phyloP scores from a whole-genome alignment of 2,797 vertebrate genomes.

The Sparus aurata region DNA sequence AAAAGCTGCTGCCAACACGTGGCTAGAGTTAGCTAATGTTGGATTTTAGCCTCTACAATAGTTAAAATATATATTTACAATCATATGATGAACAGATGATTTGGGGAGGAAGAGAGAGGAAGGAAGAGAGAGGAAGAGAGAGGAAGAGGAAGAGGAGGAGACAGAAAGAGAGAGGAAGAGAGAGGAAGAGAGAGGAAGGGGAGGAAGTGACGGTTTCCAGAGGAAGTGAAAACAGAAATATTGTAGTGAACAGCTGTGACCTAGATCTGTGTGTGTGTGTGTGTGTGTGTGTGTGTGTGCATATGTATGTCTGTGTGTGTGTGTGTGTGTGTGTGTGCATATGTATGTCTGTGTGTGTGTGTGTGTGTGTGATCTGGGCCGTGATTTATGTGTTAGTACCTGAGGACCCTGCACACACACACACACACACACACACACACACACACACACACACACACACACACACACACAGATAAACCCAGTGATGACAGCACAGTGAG shows the following conservation, averaged over 20 bases:
- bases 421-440: conserved; percentile 12
- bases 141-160: too few species aligned
- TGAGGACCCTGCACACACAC: conserved; percentile 42
- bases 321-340: conserved; percentile 50
- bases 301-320: too few species aligned
- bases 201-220: conserved; percentile 35
- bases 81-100: too few species aligned
- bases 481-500: conserved; percentile 30
- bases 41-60: too few species aligned
- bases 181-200: conserved; percentile 1
- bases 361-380: conserved; percentile 55
- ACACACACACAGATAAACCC: conserved; percentile 30
- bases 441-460: neutral
- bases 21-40: too few species aligned
- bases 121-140: neutral
- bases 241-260: conserved; percentile 80
- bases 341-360: conserved; percentile 44
- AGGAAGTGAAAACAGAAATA: conserved; percentile 61
- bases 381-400: conserved; percentile 70
- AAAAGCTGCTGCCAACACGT: too few species aligned
- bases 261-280: conserved; percentile 68
- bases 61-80: too few species aligned
- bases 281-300: conserved; percentile 44
- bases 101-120: too few species aligned
- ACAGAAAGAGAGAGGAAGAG: neutral